Base-by-base conservation (phyloP, 2,113 vertebrate genomes). In the Myxocyprinus asiaticus region DNA sequence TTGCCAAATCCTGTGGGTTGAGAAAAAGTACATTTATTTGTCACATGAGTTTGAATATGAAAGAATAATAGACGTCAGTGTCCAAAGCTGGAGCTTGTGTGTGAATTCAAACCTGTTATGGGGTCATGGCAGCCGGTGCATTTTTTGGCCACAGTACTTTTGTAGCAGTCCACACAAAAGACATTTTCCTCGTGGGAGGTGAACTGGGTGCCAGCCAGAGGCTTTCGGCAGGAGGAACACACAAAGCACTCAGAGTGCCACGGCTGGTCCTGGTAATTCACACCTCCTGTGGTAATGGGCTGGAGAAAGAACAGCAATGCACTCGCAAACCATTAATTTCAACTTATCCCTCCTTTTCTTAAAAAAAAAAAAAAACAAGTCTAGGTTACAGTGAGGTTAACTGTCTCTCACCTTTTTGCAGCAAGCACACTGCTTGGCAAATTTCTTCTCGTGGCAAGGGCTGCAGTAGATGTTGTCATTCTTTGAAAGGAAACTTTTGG, bases 141-240 rank as follows among this genome's bases (percentile, higher is more conserved):
- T 86, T 98, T 98, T 94, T 98, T 98, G 65, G 98, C 98, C 85
- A 99, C 96, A 0, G 91, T 92, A 80, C 76, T 94, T 93, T 97
- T 98, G 94, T 98, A 98, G 89, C 98, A 98, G 22, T 98, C 95
- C 6, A 98, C 95, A 0, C 98, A 99, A 93, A 96, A 99, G 87
- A 94, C 93, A 78, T 93, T 82, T 79, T 97, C 95, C 90, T 98
- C 93, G 59, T 98, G 95, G 14, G 94, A 96, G 51, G 96, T 98
- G 93, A 98, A 99, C 83, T 94, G 94, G 55, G 94, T 90, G 67
- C 96, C 96, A 0, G 95, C 94, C 87, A 98, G 91, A 66, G 91
- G 95, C 90, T 95, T 98, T 48, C 92, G 92, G 90, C 98, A 98
- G 84, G 93, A 94, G 86, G 92, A 91, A 85, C 98, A 99, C 76